Evolutionary conservation across 1,140 invertebrate species (phyloP), one percentile per base, ranked within the genome.

Genomic region (Aphidius gifuensis): DNA sequence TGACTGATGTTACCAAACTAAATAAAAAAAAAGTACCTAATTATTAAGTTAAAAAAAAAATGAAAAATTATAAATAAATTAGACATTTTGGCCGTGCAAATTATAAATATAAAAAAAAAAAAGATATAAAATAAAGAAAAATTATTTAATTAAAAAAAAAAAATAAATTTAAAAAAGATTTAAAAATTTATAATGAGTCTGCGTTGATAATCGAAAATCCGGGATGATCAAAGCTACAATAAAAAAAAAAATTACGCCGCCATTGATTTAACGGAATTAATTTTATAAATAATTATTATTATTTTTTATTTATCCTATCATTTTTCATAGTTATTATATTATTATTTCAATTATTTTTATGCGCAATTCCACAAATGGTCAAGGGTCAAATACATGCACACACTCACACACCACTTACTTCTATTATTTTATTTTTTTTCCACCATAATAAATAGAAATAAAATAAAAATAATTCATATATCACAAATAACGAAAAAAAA

Each of bases 1-100:
- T 78, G 79, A 80, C 80, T 80, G 77, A 81, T 80, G 78, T 81
- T 80, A 80, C 80, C 79, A 81, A 81, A 81, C 78, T 72, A 73
- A 76, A 73, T 75, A 74, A 79, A 79, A 76, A 71, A 53, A 60
- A 64, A 9, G 47, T 79, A 79, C 76, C 73, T 78, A 80, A 78
- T 77, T 73, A 76, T 73, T 80, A 80, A 81, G 78, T 78, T 80
- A 58, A 74, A 71, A 72, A 70, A 59, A 61, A 60, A 61, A 43
- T 55, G 43, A 50, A 58, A 54, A 11, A 49, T 45, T 21, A 49
- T 54, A 64, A 64, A 49, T 54, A 64, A 64, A 59, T 39, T 47
- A 50, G 46, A 42, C 48, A 64, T 45, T 60, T 54, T 11, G 16
- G 16, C 47, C 32, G 62, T 60, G 62, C 62, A 60, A 64, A 60